Conservation (phyloP, 2,797 vertebrate genomes). For the Siniperca scherzeri region DNA sequence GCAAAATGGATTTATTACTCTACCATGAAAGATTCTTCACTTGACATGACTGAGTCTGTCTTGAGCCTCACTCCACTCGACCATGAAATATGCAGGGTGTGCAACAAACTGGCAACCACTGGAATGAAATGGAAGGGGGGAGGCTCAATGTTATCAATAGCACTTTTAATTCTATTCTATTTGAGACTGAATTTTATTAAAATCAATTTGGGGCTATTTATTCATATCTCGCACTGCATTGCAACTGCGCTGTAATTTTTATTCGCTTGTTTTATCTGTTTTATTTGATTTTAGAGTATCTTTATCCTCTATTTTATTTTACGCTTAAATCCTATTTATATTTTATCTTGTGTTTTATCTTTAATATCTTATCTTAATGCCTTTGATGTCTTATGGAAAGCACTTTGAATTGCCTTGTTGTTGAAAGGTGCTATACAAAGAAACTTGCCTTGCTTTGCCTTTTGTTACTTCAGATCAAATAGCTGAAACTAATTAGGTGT, state of each 20-base stretch:
- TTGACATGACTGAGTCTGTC: too few species aligned
- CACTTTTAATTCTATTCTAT: neutral
- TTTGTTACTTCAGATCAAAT: neutral
- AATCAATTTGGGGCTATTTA: neutral
- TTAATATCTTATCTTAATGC: neutral
- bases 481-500: neutral
- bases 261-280: neutral
- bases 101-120: too few species aligned
- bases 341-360: neutral
- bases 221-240: neutral
- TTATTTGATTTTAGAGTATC: neutral
- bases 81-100: too few species aligned
- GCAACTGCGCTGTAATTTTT: neutral
- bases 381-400: neutral
- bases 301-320: neutral
- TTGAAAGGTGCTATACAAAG: neutral
- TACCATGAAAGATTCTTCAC: too few species aligned
- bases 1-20: too few species aligned
- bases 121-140: too few species aligned
- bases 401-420: neutral
- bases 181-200: neutral
- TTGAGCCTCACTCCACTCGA: too few species aligned
- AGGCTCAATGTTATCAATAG: too few species aligned
- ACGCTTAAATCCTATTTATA: neutral
- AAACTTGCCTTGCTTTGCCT: neutral